Evolutionary conservation across 2,888 invertebrate genomes (phyloP).

Genomic region (Spialia ferax): DNA sequence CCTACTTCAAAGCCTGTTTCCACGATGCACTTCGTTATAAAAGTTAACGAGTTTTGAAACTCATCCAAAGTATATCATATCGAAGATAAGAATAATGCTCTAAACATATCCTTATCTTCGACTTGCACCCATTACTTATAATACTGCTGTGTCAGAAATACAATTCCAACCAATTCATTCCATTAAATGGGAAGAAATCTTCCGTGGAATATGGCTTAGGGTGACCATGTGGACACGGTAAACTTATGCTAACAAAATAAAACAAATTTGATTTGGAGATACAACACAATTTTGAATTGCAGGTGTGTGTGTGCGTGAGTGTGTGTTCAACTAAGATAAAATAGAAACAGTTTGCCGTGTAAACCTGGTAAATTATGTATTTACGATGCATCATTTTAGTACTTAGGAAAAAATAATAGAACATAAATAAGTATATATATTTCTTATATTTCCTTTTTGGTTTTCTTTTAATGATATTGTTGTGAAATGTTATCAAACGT

Average conservation of each 20-base stretch:
- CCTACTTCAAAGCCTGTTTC: background rate
- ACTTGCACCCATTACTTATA: too few species aligned
- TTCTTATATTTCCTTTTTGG: background rate
- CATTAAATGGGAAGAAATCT: background rate
- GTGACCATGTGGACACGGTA: background rate
- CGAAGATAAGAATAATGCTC: too few species aligned
- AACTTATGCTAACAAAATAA: background rate
- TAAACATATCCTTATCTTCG: too few species aligned
- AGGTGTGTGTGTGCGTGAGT: background rate
- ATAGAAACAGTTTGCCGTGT: background rate
- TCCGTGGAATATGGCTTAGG: background rate
- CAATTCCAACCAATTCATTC: background rate
- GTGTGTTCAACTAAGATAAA: background rate
- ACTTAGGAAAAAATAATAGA: background rate
- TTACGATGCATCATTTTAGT: background rate
- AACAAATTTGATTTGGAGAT: background rate
- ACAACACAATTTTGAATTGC: background rate
- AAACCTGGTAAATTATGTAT: background rate
- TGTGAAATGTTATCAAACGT: conserved; percentile 1
- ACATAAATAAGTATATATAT: background rate
- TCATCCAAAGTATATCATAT: background rate
- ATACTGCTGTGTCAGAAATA: too few species aligned
- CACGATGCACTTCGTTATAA: background rate
- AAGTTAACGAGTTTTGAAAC: too few species aligned
- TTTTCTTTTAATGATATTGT: background rate